Base-by-base conservation (phyloP, 2,888 invertebrate genomes). In the Blera fallax region DNA sequence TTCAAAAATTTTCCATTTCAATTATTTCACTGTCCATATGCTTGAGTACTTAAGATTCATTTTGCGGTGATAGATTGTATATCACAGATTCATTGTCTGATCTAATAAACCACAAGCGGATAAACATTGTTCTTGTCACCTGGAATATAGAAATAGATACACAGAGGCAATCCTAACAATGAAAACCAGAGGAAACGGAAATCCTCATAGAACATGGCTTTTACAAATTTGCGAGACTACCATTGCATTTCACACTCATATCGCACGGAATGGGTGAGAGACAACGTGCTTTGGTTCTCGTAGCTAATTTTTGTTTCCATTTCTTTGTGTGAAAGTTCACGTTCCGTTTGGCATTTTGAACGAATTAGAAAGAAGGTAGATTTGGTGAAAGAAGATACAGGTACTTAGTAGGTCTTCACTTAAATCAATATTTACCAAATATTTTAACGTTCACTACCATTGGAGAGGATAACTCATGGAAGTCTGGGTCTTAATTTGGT, bases 211-310 rank as follows among this genome's bases (percentile, higher is more conserved):
- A 6, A n/a, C 6, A 4, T 14, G 4, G 64, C 69, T 81, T 69
- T 67, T 24, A 40, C 37, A 64, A 54, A 56, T 56, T 10, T 14
- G 29, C 24, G 14, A 64, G 37, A 14, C 32, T 48, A 4, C 6
- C 54, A 77, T 82, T 65, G 58, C 16, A 37, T 82, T 82, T 77
- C 77, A 72, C 50, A 65, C 40, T 62, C 76, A 76, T 69, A 76
- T 52, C 21, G 56, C 56, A 72, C 54, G 48, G 45, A 21, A 50
- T 45, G 18, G 34, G 24, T 24, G 18, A 34, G 40, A 40, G 50
- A 27, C 7, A 27, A 3, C 11, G 10, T 58, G 50, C 16, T 60
- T 62, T 62, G 48, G 48, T 56, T 64, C 21, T 14, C 54, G 29
- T 52, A 14, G 50, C 10, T 14, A 24, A n/a, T 11, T 24, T 10